Percentiles rank a stretch among this genome's conserved stretches.
These are phyloP conservation scores for Paragorgia papillata DNA, from an alignment of 92 coral and sea anemone genomes.

Conservation along the genomic window DNA sequence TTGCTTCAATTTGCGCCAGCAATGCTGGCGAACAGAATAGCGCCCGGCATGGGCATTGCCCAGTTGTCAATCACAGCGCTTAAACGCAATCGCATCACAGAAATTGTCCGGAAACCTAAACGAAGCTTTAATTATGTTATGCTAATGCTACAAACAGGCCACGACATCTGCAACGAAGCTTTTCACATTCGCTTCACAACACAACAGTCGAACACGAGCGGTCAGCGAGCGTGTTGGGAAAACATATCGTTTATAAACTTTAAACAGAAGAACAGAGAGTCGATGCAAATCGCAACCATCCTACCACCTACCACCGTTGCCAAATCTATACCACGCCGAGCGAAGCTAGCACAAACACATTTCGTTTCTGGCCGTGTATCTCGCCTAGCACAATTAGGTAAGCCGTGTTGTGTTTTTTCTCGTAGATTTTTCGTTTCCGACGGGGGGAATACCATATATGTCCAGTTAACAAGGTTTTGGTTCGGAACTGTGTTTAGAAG, in stretches of 20 bases:
- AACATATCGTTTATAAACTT: not conserved
- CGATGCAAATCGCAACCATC: too few relatives aligned
- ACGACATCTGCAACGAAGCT: not conserved
- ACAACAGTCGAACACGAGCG: not conserved
- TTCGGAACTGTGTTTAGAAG: too few relatives aligned
- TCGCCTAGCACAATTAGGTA: not conserved
- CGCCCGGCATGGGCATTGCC: not conserved
- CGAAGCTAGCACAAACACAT: not conserved
- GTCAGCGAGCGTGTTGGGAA: not conserved
- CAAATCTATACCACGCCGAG: too few relatives aligned
- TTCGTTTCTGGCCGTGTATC: not conserved
- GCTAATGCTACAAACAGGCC: not conserved
- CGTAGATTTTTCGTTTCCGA: not conserved
- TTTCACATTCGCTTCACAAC: not conserved
- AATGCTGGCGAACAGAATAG: not conserved
- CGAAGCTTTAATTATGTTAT: slow-evolving; percentile 27
- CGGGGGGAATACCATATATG: not conserved
- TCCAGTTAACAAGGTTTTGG: too few relatives aligned
- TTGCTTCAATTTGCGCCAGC: not conserved
- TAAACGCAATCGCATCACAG: not conserved
- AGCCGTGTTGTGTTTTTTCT: too few relatives aligned
- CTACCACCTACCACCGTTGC: too few relatives aligned
- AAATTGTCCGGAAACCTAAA: slow-evolving; percentile 13
- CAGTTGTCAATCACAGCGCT: slow-evolving; percentile 5
- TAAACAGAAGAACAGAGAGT: slow-evolving; percentile 7